Conservation (phyloP, 2,888 invertebrate genomes). For the Troides helena region DNA sequence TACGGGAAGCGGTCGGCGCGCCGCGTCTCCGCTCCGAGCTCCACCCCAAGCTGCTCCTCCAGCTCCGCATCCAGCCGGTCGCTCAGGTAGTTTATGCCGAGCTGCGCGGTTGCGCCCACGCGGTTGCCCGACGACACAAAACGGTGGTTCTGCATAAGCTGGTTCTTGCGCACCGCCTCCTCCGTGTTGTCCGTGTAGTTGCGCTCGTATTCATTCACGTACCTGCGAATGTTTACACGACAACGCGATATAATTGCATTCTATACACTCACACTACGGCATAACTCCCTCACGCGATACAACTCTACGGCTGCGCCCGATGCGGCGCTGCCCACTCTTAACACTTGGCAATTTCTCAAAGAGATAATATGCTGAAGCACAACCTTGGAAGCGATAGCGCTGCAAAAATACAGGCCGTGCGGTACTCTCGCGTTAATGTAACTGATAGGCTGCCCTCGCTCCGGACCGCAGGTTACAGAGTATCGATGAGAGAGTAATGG, state of each 20-base stretch:
- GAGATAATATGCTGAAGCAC: no score
- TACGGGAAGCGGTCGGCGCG: slow-evolving; percentile 53
- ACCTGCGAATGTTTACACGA: slow-evolving; percentile 42
- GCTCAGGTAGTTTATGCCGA: slow-evolving; percentile 53
- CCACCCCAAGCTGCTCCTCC: slow-evolving; percentile 47
- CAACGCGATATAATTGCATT: no score
- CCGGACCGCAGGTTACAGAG: not conserved
- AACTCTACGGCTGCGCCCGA: no score
- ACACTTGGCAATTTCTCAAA: no score
- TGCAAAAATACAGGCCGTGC: no score
- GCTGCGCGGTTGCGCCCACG: slow-evolving; percentile 54
- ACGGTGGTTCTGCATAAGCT: slow-evolving; percentile 53
- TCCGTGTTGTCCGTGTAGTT: slow-evolving; percentile 54
- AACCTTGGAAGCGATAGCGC: no score
- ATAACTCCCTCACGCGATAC: no score
- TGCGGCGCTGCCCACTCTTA: no score
- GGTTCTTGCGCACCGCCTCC: slow-evolving; percentile 60
- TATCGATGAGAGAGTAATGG: no score
- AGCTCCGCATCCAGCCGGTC: slow-evolving; percentile 58
- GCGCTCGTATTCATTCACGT: slow-evolving; percentile 46
- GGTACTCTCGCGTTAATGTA: no score
- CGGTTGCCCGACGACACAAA: slow-evolving; percentile 60
- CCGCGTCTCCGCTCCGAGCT: slow-evolving; percentile 31
- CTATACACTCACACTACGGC: no score
- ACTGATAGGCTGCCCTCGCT: not conserved